Evolutionary conservation across 2,113 vertebrate species (phyloP), one percentile per base, ranked within the genome.

Genomic region (Cranoglanis bouderius): DNA sequence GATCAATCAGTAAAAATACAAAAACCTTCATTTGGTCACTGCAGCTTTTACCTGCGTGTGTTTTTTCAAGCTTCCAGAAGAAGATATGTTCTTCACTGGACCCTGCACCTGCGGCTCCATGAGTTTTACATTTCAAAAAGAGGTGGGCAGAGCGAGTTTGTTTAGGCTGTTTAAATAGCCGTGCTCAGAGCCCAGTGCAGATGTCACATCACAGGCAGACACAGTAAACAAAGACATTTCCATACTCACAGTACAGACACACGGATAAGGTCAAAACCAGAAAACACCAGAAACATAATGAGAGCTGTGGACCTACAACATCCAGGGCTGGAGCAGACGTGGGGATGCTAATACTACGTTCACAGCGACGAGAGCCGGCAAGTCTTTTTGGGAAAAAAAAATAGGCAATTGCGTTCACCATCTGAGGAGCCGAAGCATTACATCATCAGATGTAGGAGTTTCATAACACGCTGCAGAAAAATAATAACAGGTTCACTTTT

Each of bases 191-290:
- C 78, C n/a, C 16, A 21, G 78, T 18, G 49, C 78, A 55, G 49
- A 26, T 78, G 43, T 78, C 72, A 75, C 21, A 75, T 75, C 40
- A 46, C 72, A 43, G 70, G 9, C 72, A 43, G 43, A 78, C 75
- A 78, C 75, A 49, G 40, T 46, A 77, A 46, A 77, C 74, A 77
- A 46, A 77, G 26, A 81, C 78, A 55, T 53, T 81, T 81, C 78
- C n/a, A 35, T 57, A 35, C n/a, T 32, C n/a, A 38, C 78, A 55
- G 43, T 14, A 72, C 32, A 38, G 14, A 72, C 40, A 77, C 74
- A 46, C 4, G 12, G 19, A 43, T 38, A 46, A 77, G 21, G 74
- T 77, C 74, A 77, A 14, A 29, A 14, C 75, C 75, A 78, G 75
- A 29, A 51, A n/a, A 78, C 26, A 51, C 43, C 72, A 26, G 35